A percentile compares a stretch with the other conserved stretches of the same genome.
phyloP scores from a whole-genome alignment of 2,888 invertebrate species.

The Machimus rusticus region DNA sequence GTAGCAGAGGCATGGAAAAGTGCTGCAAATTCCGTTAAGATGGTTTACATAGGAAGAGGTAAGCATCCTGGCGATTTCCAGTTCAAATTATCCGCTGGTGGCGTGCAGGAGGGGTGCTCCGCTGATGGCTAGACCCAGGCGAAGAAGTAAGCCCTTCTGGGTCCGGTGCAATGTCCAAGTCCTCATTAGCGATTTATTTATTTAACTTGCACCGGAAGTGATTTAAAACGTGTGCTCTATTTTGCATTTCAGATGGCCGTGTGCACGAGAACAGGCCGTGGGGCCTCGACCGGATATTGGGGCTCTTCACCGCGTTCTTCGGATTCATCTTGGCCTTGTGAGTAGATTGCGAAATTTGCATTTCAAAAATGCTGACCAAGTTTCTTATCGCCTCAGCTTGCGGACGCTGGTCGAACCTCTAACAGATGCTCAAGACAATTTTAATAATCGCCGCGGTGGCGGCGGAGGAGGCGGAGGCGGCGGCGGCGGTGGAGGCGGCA shows the following conservation, averaged over 20 bases:
- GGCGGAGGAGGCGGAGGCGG: slow-evolving; percentile 14
- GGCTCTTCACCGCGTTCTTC: slow-evolving; percentile 8
- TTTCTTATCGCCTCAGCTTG: not conserved
- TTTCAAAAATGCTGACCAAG: not conserved
- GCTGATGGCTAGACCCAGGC: not conserved
- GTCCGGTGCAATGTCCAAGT: not conserved
- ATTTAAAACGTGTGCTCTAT: not conserved
- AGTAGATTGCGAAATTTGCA: slow-evolving; percentile 6
- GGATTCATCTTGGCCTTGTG: slow-evolving; percentile 34
- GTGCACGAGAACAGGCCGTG: slow-evolving; percentile 16
- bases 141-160: not conserved
- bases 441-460: not conserved
- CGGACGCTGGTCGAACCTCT: slow-evolving; percentile 29
- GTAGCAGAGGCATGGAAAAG: not conserved
- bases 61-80: not conserved
- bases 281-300: not conserved
- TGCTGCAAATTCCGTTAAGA: not conserved
- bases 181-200: not conserved
- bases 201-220: not conserved
- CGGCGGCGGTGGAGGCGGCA: not conserved
- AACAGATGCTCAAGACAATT: not conserved
- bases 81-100: not conserved
- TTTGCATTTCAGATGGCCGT: slow-evolving; percentile 27
- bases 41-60: slow-evolving; percentile 40
- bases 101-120: not conserved